phyloP scores from a whole-genome alignment of 92 coral and sea anemone genomes.

The Bergia sp. region DNA sequence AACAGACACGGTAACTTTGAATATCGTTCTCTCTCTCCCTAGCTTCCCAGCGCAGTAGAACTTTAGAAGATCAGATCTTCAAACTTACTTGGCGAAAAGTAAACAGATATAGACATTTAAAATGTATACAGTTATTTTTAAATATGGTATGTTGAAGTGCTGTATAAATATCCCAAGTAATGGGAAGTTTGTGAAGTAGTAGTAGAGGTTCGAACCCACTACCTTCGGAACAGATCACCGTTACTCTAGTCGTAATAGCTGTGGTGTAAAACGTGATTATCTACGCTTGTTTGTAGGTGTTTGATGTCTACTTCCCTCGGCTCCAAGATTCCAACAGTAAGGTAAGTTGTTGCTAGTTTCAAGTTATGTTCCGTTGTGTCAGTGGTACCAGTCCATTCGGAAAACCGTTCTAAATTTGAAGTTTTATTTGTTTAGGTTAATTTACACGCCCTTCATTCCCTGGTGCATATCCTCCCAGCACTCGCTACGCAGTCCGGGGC shows the following conservation, averaged over 20 bases:
- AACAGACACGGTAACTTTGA: background rate
- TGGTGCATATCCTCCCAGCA: slow-evolving; percentile 76
- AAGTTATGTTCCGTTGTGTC: background rate
- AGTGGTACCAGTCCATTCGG: background rate
- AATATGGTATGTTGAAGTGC: too few relatives aligned
- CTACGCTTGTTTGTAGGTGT: slow-evolving; percentile 53
- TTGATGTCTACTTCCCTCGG: slow-evolving; percentile 88
- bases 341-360: slow-evolving; percentile 56
- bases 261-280: background rate
- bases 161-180: too few relatives aligned
- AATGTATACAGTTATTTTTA: too few relatives aligned
- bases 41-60: background rate
- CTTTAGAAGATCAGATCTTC: too few relatives aligned
- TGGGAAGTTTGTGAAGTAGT: too few relatives aligned
- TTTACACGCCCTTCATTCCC: slow-evolving; percentile 86
- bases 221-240: too few relatives aligned
- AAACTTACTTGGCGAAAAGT: background rate
- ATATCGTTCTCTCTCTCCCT: background rate
- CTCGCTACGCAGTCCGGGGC: slow-evolving; percentile 77
- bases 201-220: too few relatives aligned
- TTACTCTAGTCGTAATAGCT: background rate
- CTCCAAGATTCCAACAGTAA: slow-evolving; percentile 95
- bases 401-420: background rate
- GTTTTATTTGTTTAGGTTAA: slow-evolving; percentile 73
- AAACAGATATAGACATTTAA: background rate